These are phyloP conservation scores for Orchesella cincta DNA, from an alignment of 1,140 invertebrate genomes.

Conservation along the genomic window DNA sequence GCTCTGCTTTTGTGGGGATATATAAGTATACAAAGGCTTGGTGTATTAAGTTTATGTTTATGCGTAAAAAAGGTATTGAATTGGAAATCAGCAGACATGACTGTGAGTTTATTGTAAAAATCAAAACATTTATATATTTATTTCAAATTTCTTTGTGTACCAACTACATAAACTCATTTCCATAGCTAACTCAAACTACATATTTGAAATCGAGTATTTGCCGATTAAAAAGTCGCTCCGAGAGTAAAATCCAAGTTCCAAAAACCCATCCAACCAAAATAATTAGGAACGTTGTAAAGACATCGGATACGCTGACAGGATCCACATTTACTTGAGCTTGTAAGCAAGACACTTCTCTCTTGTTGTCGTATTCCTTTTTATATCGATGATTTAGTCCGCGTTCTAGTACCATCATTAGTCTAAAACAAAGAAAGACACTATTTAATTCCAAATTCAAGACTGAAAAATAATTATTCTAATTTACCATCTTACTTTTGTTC, in stretches of 20 bases:
- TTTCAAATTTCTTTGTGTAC: too few relatives aligned
- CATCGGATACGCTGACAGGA: background rate
- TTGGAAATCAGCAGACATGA: too few relatives aligned
- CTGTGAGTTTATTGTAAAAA: too few relatives aligned
- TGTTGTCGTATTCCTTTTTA: background rate
- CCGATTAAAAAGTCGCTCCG: background rate
- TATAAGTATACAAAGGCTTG: too few relatives aligned
- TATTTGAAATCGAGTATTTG: too few relatives aligned
- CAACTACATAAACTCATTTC: too few relatives aligned
- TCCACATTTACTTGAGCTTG: background rate
- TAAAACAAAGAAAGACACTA: background rate
- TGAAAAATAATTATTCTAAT: background rate
- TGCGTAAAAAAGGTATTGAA: too few relatives aligned
- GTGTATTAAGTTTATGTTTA: too few relatives aligned
- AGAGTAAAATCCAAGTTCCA: background rate
- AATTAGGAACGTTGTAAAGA: background rate
- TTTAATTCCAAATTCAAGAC: background rate
- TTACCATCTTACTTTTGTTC: background rate
- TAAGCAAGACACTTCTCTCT: background rate
- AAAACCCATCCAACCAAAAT: background rate
- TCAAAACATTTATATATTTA: too few relatives aligned
- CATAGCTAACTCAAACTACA: too few relatives aligned
- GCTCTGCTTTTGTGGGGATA: too few relatives aligned
- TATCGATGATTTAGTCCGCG: slow-evolving; percentile 13
- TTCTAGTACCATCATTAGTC: slow-evolving; percentile 1